A percentile compares a stretch with the other conserved stretches of the same genome.
Evolutionary conservation across 2,113 vertebrate species (phyloP).

Genomic region (Hippocampus zosterae): DNA sequence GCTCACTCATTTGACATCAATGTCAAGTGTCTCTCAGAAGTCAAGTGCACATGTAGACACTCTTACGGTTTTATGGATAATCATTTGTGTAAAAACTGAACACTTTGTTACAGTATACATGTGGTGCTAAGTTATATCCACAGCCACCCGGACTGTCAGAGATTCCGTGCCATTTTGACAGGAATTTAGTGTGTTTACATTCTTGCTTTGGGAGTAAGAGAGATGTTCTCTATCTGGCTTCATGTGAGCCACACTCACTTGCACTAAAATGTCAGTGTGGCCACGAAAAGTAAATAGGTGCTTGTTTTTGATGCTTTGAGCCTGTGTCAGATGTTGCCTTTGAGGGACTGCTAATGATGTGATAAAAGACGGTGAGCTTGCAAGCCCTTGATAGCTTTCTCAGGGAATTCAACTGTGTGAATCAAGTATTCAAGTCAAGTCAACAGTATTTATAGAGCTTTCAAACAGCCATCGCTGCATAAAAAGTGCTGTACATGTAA

Average conservation of each 20-base stretch:
- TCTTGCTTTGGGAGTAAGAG: conserved; percentile 71
- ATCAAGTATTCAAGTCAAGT: background rate
- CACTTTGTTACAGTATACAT: conserved; percentile 51
- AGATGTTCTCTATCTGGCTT: conserved; percentile 61
- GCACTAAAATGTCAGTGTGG: conserved; percentile 58
- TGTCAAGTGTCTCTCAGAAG: conserved; percentile 33
- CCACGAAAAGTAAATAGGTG: conserved; percentile 26
- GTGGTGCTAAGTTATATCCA: conserved; percentile 56
- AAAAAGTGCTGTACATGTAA: too few relatives aligned
- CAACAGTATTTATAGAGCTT: too few relatives aligned
- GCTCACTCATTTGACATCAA: conserved; percentile 2
- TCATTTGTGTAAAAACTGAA: conserved; percentile 31
- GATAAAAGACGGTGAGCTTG: background rate
- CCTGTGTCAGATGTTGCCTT: background rate
- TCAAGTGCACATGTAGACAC: conserved; percentile 42
- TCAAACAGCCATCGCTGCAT: too few relatives aligned
- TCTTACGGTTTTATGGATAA: conserved; percentile 25
- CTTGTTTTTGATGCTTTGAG: conserved; percentile 14
- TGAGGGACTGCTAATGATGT: background rate
- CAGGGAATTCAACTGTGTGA: background rate
- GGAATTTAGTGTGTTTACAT: conserved; percentile 77
- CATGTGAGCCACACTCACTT: conserved; percentile 50
- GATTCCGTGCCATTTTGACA: conserved; percentile 60
- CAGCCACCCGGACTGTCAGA: conserved; percentile 63
- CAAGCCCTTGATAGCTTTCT: background rate